A percentile compares a stretch with the other conserved stretches of the same genome.
These are phyloP conservation scores for Caerostris darwini DNA, from an alignment of 1,140 invertebrate genomes.

Conservation along the genomic window DNA sequence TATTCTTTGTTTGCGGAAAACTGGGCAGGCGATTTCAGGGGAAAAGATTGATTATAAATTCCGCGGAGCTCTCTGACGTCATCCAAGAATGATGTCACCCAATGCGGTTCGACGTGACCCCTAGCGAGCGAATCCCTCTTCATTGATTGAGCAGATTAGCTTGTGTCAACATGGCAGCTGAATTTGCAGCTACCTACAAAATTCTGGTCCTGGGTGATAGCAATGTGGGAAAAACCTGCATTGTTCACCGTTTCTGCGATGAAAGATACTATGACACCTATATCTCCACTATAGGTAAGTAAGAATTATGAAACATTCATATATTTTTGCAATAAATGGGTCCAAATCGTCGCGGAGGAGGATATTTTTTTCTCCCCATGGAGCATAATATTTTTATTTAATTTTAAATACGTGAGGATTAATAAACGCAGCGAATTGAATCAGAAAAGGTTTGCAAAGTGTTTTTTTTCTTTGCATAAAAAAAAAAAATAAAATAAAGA, in stretches of 20 bases:
- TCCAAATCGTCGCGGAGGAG: neutral
- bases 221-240: conserved; percentile 95
- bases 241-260: conserved; percentile 94
- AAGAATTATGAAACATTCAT: neutral
- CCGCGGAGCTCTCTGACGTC: conserved; percentile 56
- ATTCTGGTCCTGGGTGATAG: conserved; percentile 93
- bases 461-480: no score
- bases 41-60: conserved; percentile 57
- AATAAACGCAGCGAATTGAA: no score
- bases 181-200: conserved; percentile 83
- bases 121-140: conserved; percentile 59
- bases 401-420: no score
- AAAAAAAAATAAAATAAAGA: no score
- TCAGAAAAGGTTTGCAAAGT: no score
- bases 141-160: conserved; percentile 73
- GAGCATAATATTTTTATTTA: neutral
- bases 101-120: conserved; percentile 42
- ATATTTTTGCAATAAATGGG: neutral
- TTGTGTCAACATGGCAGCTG: conserved; percentile 76
- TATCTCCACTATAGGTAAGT: conserved; percentile 94
- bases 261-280: conserved; percentile 95
- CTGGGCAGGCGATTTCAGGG: neutral
- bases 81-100: conserved; percentile 60
- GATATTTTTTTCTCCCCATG: neutral
- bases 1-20: conserved; percentile 37